Conservation (phyloP, 2,113 vertebrate genomes). For the Bubalus kerabau region DNA sequence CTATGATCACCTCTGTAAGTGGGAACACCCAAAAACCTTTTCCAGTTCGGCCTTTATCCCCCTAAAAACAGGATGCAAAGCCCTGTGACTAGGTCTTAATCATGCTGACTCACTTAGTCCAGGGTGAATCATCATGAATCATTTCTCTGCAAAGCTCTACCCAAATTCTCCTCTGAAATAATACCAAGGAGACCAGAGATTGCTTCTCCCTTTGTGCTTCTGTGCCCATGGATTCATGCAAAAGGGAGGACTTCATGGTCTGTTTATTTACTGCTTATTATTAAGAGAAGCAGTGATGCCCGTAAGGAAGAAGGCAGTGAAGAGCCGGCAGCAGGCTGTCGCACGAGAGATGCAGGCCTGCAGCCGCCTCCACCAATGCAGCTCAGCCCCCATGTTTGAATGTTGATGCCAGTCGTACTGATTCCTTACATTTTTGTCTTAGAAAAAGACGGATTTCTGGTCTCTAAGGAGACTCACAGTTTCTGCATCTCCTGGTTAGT, state of each 20-base stretch:
- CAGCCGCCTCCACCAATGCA: no score
- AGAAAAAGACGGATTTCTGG: neutral
- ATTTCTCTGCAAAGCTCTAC: neutral
- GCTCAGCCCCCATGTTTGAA: neutral
- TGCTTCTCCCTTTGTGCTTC: neutral
- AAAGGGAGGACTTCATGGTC: neutral
- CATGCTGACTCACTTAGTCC: neutral
- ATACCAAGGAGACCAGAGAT: neutral
- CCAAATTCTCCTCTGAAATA: neutral
- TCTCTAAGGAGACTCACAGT: neutral
- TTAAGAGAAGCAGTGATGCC: neutral
- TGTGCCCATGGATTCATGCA: neutral
- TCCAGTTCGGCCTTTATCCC: neutral
- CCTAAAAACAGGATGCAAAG: neutral
- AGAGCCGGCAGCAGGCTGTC: no score
- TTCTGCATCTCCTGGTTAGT: neutral
- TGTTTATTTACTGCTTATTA: neutral
- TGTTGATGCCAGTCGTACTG: accelerated
- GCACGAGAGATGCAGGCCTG: accelerated
- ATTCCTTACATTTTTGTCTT: neutral
- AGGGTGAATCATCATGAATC: neutral
- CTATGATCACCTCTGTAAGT: neutral
- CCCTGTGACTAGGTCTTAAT: neutral
- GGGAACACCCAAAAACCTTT: neutral
- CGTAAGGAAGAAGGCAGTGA: no score